These are phyloP conservation scores for Halictus quadricinctus DNA, from an alignment of 2,888 invertebrate species.

Conservation along the genomic window DNA sequence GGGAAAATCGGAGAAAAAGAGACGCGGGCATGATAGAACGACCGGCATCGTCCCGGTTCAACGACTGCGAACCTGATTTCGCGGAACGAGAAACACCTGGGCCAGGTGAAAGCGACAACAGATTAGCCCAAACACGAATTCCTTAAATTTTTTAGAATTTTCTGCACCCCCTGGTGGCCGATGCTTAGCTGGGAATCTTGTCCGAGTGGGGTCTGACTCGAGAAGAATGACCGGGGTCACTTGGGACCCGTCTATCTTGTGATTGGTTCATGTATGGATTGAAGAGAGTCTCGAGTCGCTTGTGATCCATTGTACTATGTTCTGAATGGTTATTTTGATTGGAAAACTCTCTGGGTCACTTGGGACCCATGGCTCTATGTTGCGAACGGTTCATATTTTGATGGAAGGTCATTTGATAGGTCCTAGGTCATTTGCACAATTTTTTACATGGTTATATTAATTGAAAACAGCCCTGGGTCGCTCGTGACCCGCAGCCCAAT, in stretches of 20 bases:
- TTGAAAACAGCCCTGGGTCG: background rate
- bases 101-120: slow-evolving; percentile 64
- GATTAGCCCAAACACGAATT: slow-evolving; percentile 35
- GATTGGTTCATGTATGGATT: too few species aligned
- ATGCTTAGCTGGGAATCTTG: background rate
- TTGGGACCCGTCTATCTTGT: background rate
- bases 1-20: background rate
- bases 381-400: too few species aligned
- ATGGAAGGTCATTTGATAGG: background rate
- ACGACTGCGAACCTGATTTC: slow-evolving; percentile 60
- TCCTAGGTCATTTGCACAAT: background rate
- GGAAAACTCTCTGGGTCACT: too few species aligned
- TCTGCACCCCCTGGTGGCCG: background rate
- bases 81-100: slow-evolving; percentile 55
- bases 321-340: too few species aligned
- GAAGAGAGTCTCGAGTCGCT: too few species aligned
- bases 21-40: background rate
- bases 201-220: background rate
- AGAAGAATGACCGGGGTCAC: background rate
- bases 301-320: too few species aligned
- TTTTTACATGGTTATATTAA: background rate
- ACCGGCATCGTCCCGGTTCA: slow-evolving; percentile 52
- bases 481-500: background rate
- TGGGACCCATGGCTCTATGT: background rate
- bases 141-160: background rate